phyloP scores from a whole-genome alignment of 2,113 vertebrate genomes.

The Aix galericulata region DNA sequence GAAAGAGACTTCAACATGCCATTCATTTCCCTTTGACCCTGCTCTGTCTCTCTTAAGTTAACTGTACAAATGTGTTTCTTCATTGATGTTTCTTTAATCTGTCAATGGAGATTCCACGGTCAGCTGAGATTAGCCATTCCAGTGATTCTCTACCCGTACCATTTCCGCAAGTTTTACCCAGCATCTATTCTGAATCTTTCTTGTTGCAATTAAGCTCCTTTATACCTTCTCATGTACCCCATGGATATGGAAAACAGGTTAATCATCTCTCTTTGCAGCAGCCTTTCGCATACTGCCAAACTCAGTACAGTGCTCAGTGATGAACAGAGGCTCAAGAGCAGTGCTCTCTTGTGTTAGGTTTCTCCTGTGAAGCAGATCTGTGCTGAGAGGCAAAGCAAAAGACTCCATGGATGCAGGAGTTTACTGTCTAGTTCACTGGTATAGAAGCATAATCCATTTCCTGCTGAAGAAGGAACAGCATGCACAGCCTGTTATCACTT shows the following conservation, averaged over 20 bases:
- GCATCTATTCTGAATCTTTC: not conserved
- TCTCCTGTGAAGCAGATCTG: not conserved
- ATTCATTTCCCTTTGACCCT: not conserved
- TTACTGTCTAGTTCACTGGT: not conserved
- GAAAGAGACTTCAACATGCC: not conserved
- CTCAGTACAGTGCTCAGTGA: not conserved
- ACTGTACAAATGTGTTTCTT: not conserved
- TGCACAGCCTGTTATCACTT: not conserved
- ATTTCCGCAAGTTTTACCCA: not conserved
- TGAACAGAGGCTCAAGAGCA: not conserved
- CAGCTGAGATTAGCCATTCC: not conserved
- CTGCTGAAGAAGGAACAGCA: not conserved
- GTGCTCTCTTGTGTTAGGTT: not conserved
- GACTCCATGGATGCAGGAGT: not conserved
- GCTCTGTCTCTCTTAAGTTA: not conserved
- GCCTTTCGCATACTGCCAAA: not conserved
- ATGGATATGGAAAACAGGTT: not conserved
- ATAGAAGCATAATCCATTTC: not conserved
- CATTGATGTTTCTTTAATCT: slow-evolving; percentile 11
- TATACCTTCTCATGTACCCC: not conserved
- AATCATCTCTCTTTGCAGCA: not conserved
- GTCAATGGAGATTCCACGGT: not conserved
- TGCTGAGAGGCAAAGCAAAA: not conserved
- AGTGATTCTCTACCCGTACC: not conserved
- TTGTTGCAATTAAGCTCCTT: not conserved